Evolutionary conservation across 2,888 invertebrate genomes (phyloP).

Genomic region (Diabrotica balteata): DNA sequence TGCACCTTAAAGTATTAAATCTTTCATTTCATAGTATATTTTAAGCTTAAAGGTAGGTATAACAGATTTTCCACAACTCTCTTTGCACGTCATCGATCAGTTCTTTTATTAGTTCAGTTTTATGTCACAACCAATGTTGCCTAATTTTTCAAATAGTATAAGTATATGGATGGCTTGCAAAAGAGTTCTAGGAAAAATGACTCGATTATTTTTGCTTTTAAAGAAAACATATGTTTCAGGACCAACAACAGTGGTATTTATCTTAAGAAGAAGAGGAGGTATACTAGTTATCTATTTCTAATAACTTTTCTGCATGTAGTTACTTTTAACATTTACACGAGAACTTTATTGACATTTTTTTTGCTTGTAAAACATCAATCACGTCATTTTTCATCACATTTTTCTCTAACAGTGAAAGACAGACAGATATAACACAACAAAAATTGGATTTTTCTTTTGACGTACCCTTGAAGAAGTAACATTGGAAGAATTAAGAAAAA

Average conservation of each 20-base stretch:
- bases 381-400: slow-evolving; percentile 37
- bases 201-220: neutral
- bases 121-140: no score
- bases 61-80: neutral
- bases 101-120: neutral
- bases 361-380: slow-evolving; percentile 38
- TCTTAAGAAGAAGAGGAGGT: slow-evolving; percentile 5
- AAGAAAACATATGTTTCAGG: neutral
- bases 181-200: neutral
- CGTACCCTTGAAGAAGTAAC: neutral
- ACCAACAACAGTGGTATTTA: neutral
- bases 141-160: no score
- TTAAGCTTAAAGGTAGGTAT: neutral
- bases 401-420: slow-evolving; percentile 46
- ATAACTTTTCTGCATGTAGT: slow-evolving; percentile 24
- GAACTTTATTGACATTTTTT: slow-evolving; percentile 29
- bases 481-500: neutral
- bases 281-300: slow-evolving; percentile 4
- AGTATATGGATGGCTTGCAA: neutral
- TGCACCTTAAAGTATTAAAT: no score
- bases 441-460: slow-evolving; percentile 16
- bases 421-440: slow-evolving; percentile 48
- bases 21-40: neutral
- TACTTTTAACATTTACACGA: slow-evolving; percentile 27
- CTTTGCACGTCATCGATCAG: slow-evolving; percentile 3